phyloP scores from a whole-genome alignment of 2,888 invertebrate species.

The Callimorpha dominula region DNA sequence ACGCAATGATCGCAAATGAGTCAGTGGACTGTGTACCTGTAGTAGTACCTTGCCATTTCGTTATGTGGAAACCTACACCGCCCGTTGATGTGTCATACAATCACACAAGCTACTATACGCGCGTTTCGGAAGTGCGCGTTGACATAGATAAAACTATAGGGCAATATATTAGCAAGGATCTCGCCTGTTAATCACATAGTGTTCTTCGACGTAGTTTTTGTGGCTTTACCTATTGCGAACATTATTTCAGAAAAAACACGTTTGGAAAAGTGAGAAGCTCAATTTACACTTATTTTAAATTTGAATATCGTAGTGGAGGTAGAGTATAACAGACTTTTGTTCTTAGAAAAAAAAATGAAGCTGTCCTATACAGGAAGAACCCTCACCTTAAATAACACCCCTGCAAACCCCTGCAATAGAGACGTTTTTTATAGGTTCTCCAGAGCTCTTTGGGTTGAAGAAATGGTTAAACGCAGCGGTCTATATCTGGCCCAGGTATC shows the following conservation, averaged over 20 bases:
- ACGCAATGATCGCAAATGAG: conserved; percentile 33
- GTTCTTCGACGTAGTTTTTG: not conserved
- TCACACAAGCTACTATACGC: conserved; percentile 7
- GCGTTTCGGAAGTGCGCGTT: conserved; percentile 19
- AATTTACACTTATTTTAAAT: not conserved
- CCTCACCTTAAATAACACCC: too few relatives aligned
- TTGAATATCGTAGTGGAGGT: not conserved
- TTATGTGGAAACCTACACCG: conserved; percentile 58
- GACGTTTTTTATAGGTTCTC: too few relatives aligned
- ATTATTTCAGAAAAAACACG: not conserved
- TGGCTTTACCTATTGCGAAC: not conserved
- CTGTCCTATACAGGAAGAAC: too few relatives aligned
- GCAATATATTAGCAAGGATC: not conserved
- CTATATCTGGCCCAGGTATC: too few relatives aligned
- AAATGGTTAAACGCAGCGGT: too few relatives aligned
- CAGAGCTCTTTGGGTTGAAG: too few relatives aligned
- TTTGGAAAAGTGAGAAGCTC: too few relatives aligned
- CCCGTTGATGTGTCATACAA: conserved; percentile 37
- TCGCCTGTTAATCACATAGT: not conserved
- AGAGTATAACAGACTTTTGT: too few relatives aligned
- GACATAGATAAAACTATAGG: conserved; percentile 5
- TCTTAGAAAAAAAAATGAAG: not conserved
- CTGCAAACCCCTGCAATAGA: too few relatives aligned
- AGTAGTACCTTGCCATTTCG: conserved; percentile 38
- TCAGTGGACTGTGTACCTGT: conserved; percentile 37